These are phyloP conservation scores for Lipotes vexillifer DNA, from an alignment of 2,113 vertebrate genomes.

Conservation along the genomic window DNA sequence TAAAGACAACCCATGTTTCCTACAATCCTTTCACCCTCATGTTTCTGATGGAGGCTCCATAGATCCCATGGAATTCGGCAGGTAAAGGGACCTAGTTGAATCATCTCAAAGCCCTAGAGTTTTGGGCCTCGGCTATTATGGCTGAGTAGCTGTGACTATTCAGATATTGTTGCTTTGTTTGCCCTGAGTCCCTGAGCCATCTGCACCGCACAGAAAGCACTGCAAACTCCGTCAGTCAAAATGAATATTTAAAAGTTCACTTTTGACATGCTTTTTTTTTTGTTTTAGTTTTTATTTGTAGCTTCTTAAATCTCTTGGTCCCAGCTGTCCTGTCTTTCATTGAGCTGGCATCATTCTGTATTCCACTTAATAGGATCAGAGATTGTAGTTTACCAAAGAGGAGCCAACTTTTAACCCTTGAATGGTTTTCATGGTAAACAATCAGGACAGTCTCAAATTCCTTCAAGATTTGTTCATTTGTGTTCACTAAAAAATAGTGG, in stretches of 20 bases:
- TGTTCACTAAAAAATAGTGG: background rate
- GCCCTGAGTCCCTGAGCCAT: slow-evolving; percentile 72
- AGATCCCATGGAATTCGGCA: slow-evolving; percentile 69
- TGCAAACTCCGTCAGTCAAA: slow-evolving; percentile 72
- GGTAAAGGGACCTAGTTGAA: slow-evolving; percentile 72
- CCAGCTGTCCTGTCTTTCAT: slow-evolving; percentile 63
- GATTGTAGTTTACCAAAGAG: background rate
- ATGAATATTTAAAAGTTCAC: slow-evolving; percentile 79
- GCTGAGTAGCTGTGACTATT: slow-evolving; percentile 68
- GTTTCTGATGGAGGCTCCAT: background rate
- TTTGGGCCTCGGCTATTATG: slow-evolving; percentile 70
- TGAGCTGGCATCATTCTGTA: background rate
- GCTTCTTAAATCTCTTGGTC: slow-evolving; percentile 63
- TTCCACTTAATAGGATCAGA: background rate
- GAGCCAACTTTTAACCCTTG: background rate
- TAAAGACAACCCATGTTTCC: slow-evolving; percentile 54
- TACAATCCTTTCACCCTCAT: slow-evolving; percentile 43
- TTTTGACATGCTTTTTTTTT: slow-evolving; percentile 43
- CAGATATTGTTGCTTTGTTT: slow-evolving; percentile 77
- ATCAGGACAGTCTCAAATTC: background rate
- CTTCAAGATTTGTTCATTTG: background rate
- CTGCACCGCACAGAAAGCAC: slow-evolving; percentile 73
- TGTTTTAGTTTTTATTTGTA: slow-evolving; percentile 66
- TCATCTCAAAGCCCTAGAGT: slow-evolving; percentile 74
- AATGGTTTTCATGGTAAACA: background rate